Evolutionary conservation across 2,797 vertebrate genomes (phyloP).

Genomic region (Rhinoraja longicauda): DNA sequence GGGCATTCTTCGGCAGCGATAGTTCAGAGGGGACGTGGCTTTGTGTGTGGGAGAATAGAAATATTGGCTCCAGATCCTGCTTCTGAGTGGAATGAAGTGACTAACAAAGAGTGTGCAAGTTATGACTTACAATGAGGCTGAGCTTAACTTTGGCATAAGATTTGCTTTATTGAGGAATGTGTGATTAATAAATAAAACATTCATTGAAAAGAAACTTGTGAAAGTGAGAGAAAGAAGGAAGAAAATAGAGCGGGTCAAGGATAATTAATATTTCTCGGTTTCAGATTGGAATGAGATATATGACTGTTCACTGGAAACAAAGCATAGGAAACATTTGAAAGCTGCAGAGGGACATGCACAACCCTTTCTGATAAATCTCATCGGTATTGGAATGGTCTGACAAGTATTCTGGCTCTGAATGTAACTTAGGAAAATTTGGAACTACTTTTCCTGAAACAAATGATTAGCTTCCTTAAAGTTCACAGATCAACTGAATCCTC

Average conservation of each 20-base stretch:
- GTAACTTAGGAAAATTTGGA: background rate
- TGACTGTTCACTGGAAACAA: background rate
- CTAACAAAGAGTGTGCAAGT: background rate
- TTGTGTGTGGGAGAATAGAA: background rate
- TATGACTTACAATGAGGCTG: background rate
- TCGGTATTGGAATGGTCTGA: background rate
- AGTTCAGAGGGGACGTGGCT: background rate
- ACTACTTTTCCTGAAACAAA: background rate
- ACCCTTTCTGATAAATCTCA: background rate
- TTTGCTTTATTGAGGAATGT: background rate
- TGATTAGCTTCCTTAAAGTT: background rate
- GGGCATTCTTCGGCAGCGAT: background rate
- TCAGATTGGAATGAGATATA: background rate
- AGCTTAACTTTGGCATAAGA: background rate
- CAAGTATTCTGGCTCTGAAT: background rate
- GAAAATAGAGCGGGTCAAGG: background rate
- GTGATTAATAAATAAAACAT: background rate
- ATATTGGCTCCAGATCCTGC: background rate
- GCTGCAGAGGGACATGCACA: background rate
- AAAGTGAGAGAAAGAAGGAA: background rate
- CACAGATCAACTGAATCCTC: background rate
- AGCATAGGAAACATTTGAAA: background rate
- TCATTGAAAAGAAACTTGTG: background rate
- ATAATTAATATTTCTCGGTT: background rate
- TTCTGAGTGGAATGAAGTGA: background rate